Conservation (phyloP, 1,140 invertebrate species). For the Meloidogyne floridensis region DNA sequence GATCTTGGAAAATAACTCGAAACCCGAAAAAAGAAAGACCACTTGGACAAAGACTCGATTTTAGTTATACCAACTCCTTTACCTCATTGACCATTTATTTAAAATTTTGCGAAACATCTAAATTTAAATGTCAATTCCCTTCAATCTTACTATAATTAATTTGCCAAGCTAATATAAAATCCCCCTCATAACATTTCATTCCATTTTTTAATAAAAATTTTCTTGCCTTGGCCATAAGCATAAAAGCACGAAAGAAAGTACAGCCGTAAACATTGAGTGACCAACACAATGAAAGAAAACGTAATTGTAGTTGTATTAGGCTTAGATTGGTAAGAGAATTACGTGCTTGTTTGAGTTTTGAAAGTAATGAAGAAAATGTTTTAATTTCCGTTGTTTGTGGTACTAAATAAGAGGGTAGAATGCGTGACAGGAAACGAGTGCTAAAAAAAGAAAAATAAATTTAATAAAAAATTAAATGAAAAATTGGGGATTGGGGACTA, state of each 20-base stretch:
- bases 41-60: too few relatives aligned
- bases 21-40: too few relatives aligned
- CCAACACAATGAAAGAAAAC: slow-evolving; percentile 46
- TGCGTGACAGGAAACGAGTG: slow-evolving; percentile 27
- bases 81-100: too few relatives aligned
- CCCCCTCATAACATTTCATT: too few relatives aligned
- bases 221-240: slow-evolving; percentile 53
- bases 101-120: too few relatives aligned
- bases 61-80: too few relatives aligned
- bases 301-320: slow-evolving; percentile 44
- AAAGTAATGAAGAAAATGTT: slow-evolving; percentile 31
- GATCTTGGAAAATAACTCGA: too few relatives aligned
- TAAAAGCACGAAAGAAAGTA: slow-evolving; percentile 49
- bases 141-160: not conserved
- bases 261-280: slow-evolving; percentile 47
- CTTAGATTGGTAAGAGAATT: slow-evolving; percentile 27
- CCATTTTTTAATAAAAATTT: not conserved
- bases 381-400: slow-evolving; percentile 19
- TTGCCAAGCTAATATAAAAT: not conserved
- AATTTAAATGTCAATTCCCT: too few relatives aligned
- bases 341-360: slow-evolving; percentile 39
- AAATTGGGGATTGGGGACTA: not conserved
- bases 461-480: slow-evolving; percentile 11
- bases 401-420: slow-evolving; percentile 44
- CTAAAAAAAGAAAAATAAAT: slow-evolving; percentile 33